A percentile compares a stretch with the other conserved stretches of the same genome.
Evolutionary conservation across 1,140 invertebrate genomes (phyloP).

Genomic region (Sitophilus oryzae): DNA sequence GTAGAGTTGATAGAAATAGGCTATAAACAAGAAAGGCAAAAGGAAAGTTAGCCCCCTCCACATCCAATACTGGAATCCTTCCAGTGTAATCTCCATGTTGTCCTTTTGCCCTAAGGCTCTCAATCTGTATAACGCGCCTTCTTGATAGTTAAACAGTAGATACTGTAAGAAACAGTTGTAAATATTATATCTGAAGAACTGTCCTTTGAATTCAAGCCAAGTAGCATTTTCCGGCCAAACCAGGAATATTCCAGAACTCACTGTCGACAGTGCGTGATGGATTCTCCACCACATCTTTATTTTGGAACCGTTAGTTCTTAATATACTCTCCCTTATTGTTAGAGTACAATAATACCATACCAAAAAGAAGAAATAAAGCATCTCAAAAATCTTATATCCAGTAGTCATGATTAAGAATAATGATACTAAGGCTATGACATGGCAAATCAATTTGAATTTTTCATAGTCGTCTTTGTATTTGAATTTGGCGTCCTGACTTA

Average conservation of each 20-base stretch:
- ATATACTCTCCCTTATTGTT: conserved; percentile 95
- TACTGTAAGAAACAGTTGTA: conserved; percentile 64
- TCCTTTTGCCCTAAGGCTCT: conserved; percentile 90
- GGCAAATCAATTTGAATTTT: conserved; percentile 91
- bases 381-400: conserved; percentile 71
- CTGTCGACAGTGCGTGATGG: conserved; percentile 95
- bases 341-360: conserved; percentile 99
- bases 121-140: conserved; percentile 86
- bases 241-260: conserved; percentile 82
- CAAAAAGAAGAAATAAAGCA: conserved; percentile 88
- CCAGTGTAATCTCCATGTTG: conserved; percentile 98
- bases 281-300: conserved; percentile 97
- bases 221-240: conserved; percentile 92
- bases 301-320: conserved; percentile 82
- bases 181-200: conserved; percentile 88
- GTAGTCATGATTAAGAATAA: conserved; percentile 68
- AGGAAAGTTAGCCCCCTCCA: conserved; percentile 94
- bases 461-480: conserved; percentile 98
- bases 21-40: conserved; percentile 90
- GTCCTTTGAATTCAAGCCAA: conserved; percentile 82
- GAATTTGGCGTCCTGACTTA: conserved; percentile 88
- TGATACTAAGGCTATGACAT: conserved; percentile 80
- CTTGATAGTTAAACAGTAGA: conserved; percentile 80
- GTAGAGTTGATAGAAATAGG: conserved; percentile 91
- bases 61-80: conserved; percentile 99